Evolutionary conservation across 2,888 invertebrate species (phyloP), one percentile per base, ranked within the genome.

Genomic region (Andrena hattorfiana): DNA sequence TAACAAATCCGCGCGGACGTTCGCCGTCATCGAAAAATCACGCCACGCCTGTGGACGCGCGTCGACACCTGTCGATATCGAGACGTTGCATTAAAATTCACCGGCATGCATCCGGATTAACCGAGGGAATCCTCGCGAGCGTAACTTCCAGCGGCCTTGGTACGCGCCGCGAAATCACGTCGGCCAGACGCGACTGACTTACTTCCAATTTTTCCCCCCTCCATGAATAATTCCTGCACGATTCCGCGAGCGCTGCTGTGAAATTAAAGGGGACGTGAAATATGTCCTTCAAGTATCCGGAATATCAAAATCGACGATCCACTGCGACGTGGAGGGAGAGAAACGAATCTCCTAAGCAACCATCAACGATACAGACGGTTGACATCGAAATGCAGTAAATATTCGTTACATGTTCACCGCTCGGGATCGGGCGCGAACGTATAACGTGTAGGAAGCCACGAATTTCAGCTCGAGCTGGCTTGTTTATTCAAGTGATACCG

Each of bases 51-150:
- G 28, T 63, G 1, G 48, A 26, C 42, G 42, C 26, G n/a, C 42
- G 28, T 56, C 67, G 88, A 78, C 85, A 81, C 76, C 83, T 87
- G 83, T 83, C 87, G 86, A 85, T 87, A 86, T 67, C 80, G 73
- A 54, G 63, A 68, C 80, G 70, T 49, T 60, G 28, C 80, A 77
- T 85, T 83, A 83, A 87, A 87, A 86, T 87, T 86, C 80, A 83
- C 64, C 81, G 64, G 62, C 67, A 54, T 66, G 77, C 72, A 30
- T 48, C 67, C 49, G 72, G 68, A 85, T 85, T 85, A 79, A 77
- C 81, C 80, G 80, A 48, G 42, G 35, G 68, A 76, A 68, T 75
- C 77, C 75, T 78, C 75, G 59, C 48, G 77, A 26, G 59, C 73
- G 75, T 75, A 78, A 75, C 76, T 78, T 62, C 30, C 60, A 67